Evolutionary conservation across 2,113 vertebrate species (phyloP).

Genomic region (Cygnus atratus): DNA sequence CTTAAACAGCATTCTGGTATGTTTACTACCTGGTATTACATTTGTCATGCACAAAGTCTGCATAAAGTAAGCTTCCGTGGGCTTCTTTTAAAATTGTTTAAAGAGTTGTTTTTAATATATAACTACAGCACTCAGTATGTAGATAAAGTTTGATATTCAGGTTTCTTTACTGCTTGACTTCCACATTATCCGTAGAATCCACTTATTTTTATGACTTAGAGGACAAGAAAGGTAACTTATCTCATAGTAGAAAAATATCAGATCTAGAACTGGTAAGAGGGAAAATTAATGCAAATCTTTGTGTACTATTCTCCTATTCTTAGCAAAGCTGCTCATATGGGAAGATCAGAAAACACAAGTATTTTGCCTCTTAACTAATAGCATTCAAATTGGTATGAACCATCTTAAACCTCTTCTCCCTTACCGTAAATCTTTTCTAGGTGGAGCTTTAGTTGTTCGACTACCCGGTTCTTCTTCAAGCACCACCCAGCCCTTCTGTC

Average conservation of each 20-base stretch:
- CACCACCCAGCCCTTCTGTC: background rate
- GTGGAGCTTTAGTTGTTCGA: background rate
- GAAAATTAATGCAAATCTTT: background rate
- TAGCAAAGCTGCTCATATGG: background rate
- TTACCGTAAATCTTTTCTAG: background rate
- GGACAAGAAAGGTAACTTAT: background rate
- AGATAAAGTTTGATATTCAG: constrained; percentile 52
- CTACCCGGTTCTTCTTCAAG: background rate
- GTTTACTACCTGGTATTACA: constrained; percentile 50
- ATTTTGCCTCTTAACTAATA: background rate
- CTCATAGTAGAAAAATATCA: background rate
- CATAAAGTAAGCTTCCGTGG: constrained; percentile 8
- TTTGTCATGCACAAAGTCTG: constrained; percentile 35
- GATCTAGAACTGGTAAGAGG: background rate
- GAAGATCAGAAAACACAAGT: background rate
- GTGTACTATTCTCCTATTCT: background rate
- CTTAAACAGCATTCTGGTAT: constrained; percentile 22
- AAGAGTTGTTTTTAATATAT: background rate
- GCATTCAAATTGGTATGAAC: background rate
- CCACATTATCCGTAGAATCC: constrained; percentile 8
- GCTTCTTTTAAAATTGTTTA: constrained; percentile 18
- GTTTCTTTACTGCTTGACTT: constrained; percentile 55
- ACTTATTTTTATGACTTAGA: constrained; percentile 9
- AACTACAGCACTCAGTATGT: constrained; percentile 35
- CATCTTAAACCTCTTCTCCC: background rate